A percentile compares a stretch with the other conserved stretches of the same genome.
Conservation (phyloP, 92 coral and sea anemone species). For the Porites lobata region DNA sequence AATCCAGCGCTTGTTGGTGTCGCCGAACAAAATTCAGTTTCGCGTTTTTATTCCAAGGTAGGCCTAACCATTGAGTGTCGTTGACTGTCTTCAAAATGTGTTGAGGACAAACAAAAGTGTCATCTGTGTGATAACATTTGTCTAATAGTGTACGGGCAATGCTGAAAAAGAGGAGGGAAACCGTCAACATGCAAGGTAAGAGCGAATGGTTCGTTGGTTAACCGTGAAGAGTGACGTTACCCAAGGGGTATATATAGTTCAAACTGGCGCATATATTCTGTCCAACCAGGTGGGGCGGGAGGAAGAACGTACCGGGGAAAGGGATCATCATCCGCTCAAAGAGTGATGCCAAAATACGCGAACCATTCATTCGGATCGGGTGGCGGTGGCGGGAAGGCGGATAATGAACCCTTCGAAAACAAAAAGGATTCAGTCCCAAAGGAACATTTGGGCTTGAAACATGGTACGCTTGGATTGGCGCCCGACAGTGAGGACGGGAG, state of each 20-base stretch:
- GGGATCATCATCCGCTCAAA: neutral
- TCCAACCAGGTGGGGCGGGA: neutral
- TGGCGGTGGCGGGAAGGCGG: neutral
- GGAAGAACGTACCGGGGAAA: neutral
- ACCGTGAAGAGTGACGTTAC: neutral
- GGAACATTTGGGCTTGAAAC: neutral
- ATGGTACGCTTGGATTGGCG: neutral
- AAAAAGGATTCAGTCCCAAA: neutral
- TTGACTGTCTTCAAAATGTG: constrained; percentile 31
- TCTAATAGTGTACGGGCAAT: neutral
- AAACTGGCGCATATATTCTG: neutral
- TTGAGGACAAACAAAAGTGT: constrained; percentile 35
- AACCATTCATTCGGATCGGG: neutral
- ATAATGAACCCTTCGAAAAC: neutral
- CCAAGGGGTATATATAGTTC: neutral
- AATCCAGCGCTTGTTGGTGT: constrained; percentile 26
- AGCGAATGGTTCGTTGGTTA: too few species aligned
- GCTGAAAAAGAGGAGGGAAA: too few species aligned
- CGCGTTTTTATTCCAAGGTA: constrained; percentile 43
- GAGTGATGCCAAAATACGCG: neutral
- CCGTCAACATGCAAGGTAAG: neutral
- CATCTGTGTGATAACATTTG: constrained; percentile 38
- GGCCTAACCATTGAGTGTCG: constrained; percentile 59
- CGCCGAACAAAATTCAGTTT: constrained; percentile 41
- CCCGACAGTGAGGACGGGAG: neutral